These are phyloP conservation scores for Pithys albifrons DNA, from an alignment of 2,113 vertebrate genomes.

Conservation along the genomic window DNA sequence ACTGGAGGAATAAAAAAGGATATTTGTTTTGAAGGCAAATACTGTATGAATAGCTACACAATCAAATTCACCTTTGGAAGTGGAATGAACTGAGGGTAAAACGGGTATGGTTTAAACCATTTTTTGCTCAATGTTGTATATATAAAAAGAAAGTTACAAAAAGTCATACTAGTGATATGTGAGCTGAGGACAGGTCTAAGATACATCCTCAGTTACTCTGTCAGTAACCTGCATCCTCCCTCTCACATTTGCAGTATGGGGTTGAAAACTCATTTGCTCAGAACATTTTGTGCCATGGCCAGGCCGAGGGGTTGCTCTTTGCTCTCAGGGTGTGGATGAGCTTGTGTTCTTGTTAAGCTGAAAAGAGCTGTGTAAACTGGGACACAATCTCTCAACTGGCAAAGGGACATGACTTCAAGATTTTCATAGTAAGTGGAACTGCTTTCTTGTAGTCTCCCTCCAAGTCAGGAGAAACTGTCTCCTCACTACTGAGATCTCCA, in stretches of 20 bases:
- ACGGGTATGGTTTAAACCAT: neutral
- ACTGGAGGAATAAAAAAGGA: neutral
- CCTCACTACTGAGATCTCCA: accelerated
- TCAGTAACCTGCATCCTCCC: neutral
- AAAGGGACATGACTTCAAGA: neutral
- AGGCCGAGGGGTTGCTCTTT: accelerated
- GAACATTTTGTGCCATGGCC: neutral
- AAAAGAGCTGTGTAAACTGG: neutral
- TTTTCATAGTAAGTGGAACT: neutral
- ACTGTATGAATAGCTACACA: neutral
- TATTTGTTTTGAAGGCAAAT: neutral
- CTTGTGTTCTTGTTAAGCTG: neutral
- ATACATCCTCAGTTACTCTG: neutral
- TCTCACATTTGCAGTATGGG: neutral
- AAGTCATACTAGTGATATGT: neutral
- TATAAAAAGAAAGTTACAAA: neutral
- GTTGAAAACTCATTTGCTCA: neutral
- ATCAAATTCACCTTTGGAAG: neutral
- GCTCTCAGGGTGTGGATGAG: neutral
- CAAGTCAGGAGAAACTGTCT: neutral
- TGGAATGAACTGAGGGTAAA: neutral
- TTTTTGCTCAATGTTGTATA: neutral
- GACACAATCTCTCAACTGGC: neutral
- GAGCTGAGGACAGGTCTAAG: accelerated
- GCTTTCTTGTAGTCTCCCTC: neutral